Conservation (phyloP, 2,888 invertebrate genomes). For the Meiosimyza platycephala region DNA sequence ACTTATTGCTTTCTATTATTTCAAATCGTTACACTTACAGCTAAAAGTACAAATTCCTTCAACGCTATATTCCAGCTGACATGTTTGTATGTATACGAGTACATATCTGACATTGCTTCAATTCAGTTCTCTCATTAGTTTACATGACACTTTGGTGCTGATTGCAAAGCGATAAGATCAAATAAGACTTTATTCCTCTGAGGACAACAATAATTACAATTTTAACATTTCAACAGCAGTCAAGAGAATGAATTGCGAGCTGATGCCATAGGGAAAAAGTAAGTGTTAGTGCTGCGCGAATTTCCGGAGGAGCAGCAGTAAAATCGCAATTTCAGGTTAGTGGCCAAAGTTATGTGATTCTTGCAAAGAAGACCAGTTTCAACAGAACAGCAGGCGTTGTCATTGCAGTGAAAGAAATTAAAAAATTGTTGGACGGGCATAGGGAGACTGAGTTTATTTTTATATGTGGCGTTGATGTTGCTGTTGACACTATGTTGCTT, state of each 20-base stretch:
- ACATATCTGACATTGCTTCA: background rate
- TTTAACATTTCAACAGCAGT: background rate
- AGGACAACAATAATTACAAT: constrained; percentile 5
- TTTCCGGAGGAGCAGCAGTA: background rate
- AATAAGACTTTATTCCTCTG: background rate
- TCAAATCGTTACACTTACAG: too few species aligned
- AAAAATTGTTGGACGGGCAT: too few species aligned
- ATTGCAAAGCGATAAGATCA: background rate
- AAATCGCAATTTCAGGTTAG: background rate
- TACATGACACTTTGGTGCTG: background rate
- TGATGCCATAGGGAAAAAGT: background rate
- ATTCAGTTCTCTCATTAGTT: constrained; percentile 6
- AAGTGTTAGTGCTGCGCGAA: background rate
- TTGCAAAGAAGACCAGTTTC: too few species aligned
- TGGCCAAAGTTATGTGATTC: background rate
- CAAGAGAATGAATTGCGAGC: background rate
- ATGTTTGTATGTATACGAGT: constrained; percentile 8
- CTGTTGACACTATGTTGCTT: too few species aligned
- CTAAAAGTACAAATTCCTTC: too few species aligned
- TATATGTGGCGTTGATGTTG: too few species aligned
- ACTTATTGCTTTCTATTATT: too few species aligned
- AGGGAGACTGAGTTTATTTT: too few species aligned
- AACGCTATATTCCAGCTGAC: constrained; percentile 2
- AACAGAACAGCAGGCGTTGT: too few species aligned
- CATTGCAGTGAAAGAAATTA: too few species aligned